Base-by-base conservation (phyloP, 2,113 vertebrate species). In the Panthera leo region DNA sequence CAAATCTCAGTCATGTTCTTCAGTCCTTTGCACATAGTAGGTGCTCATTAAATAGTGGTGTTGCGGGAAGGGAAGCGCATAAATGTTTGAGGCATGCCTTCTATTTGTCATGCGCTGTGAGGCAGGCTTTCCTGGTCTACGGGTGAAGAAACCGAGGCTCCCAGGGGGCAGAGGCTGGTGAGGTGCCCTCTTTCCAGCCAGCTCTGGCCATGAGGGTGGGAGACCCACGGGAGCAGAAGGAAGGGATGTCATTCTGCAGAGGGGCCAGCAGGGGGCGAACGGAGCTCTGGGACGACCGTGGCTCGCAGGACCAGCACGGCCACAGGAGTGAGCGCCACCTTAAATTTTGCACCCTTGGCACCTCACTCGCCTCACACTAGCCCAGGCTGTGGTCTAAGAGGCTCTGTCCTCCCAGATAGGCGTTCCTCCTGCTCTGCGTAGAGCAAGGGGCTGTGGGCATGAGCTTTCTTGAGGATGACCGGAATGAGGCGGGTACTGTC, bases 181-280 rank as follows among this genome's bases (percentile, higher is more conserved):
- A n/a, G 13, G n/a, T 12, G 70, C n/a, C 58, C 51, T 53, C 4
- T 51, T 15, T 23, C 45, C 2, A 0, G 31, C 10, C 7, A 0
- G 55, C 71, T 55, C 80, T 19, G 10, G 21, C 13, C 11, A 3
- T 15, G 61, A 51, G 68, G 3, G 25, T 58, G 53, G 11, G 80
- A 34, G 36, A 31, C 4, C 15, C 31, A 12, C 6, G 15, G 7
- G 67, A 15, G 13, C 29, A 6, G 51, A 88, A 51, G 39, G 29
- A 63, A 61, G 48, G n/a, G 4, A 13, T 89, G 94, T 79, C 78
- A 34, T 98, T 95, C 94, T 39, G 9, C 1, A n/a, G 34, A 10
- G 3, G 4, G 55, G 65, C 94, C 98, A 90, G 92, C 84, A 97
- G 97, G 34, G 79, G 70, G 92, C 27, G 48, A 34, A 48, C 8